Percentiles rank a stretch among this genome's conserved stretches.
Conservation (phyloP, 1,140 invertebrate species). For the Drosophila saltans region DNA sequence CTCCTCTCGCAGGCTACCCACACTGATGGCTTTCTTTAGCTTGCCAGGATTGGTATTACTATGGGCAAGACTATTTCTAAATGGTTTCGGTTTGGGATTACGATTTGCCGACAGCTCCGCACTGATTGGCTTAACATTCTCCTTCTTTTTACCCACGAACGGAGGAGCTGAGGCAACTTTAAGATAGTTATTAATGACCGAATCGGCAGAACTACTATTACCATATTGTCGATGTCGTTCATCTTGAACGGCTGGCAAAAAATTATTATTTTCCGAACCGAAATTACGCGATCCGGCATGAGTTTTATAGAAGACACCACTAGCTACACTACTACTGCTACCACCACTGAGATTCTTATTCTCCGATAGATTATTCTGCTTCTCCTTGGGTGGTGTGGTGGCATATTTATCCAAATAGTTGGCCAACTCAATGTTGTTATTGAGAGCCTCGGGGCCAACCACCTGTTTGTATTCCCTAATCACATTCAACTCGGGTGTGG, state of each 20-base stretch:
- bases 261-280: constrained; percentile 66
- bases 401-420: constrained; percentile 70
- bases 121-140: constrained; percentile 67
- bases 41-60: constrained; percentile 29
- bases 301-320: constrained; percentile 14
- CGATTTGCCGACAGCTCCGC: constrained; percentile 34
- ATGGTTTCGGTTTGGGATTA: constrained; percentile 27
- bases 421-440: constrained; percentile 69
- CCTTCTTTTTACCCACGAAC: constrained; percentile 73
- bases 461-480: constrained; percentile 77
- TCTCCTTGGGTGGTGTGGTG: constrained; percentile 43
- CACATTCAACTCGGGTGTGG: constrained; percentile 64
- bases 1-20: constrained; percentile 69
- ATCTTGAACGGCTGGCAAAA: constrained; percentile 54
- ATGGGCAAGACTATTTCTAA: constrained; percentile 19
- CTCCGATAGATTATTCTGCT: constrained; percentile 78
- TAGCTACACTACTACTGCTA: constrained; percentile 2
- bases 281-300: constrained; percentile 51
- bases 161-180: constrained; percentile 58
- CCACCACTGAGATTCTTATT: constrained; percentile 43
- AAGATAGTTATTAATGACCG: constrained; percentile 78
- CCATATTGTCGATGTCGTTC: constrained; percentile 36
- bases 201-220: constrained; percentile 52
- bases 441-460: constrained; percentile 36
- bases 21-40: constrained; percentile 68